Conservation (phyloP, 2,888 invertebrate species). For the Athetis lepigone region DNA sequence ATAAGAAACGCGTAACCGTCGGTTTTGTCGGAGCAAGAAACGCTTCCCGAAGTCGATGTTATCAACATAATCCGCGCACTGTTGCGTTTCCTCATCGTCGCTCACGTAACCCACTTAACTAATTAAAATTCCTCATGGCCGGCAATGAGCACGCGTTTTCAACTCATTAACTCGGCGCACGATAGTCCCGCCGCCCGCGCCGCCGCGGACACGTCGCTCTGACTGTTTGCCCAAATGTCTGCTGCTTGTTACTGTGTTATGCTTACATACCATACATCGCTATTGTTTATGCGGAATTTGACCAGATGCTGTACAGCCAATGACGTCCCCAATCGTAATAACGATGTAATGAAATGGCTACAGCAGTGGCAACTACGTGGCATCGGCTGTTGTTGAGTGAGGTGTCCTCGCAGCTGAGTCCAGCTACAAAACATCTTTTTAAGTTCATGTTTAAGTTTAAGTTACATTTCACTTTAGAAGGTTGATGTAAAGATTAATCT, state of each 20-base stretch:
- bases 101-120: slow-evolving; percentile 79
- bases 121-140: slow-evolving; percentile 83
- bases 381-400: neutral
- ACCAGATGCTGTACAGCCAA: neutral
- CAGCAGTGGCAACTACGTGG: neutral
- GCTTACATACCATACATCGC: neutral
- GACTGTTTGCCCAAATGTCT: slow-evolving; percentile 18
- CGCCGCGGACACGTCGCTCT: slow-evolving; percentile 20
- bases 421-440: slow-evolving; percentile 52
- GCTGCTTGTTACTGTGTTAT: slow-evolving; percentile 8
- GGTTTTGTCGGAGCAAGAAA: slow-evolving; percentile 55
- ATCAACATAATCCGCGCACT: slow-evolving; percentile 72
- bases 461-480: slow-evolving; percentile 76
- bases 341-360: neutral
- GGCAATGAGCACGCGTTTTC: slow-evolving; percentile 78
- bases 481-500: slow-evolving; percentile 79
- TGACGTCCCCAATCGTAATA: neutral
- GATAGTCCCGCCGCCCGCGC: slow-evolving; percentile 36
- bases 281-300: slow-evolving; percentile 34
- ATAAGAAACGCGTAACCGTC: slow-evolving; percentile 52
- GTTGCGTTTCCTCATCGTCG: slow-evolving; percentile 73
- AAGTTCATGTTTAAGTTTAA: slow-evolving; percentile 61
- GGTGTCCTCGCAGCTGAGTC: neutral
- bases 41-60: slow-evolving; percentile 65
- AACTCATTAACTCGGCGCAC: slow-evolving; percentile 75